These are phyloP conservation scores for Peribatodes rhomboidaria DNA, from an alignment of 2,888 invertebrate genomes.

Conservation along the genomic window DNA sequence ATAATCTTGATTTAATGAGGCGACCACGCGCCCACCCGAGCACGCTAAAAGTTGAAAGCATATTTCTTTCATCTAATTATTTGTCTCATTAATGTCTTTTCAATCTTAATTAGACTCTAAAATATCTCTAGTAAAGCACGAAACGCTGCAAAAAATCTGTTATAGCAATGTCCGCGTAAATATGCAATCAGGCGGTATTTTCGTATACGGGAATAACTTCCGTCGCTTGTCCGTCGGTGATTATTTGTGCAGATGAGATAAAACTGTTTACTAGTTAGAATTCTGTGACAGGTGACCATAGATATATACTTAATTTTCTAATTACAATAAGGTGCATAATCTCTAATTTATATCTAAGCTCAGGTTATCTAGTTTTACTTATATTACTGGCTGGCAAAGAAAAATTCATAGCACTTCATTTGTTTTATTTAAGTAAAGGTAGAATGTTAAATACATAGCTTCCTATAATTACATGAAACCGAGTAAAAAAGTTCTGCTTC, in stretches of 20 bases:
- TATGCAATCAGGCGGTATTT: background rate
- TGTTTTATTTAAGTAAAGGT: background rate
- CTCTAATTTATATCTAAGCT: too few relatives aligned
- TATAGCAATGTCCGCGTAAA: background rate
- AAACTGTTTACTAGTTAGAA: too few relatives aligned
- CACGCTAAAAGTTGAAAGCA: slow-evolving; percentile 58
- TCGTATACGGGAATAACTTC: background rate
- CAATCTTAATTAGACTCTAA: background rate
- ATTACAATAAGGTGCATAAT: too few relatives aligned
- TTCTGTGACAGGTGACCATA: too few relatives aligned
- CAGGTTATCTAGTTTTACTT: too few relatives aligned
- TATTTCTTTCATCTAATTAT: slow-evolving; percentile 10
- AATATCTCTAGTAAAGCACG: background rate
- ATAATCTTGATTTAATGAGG: slow-evolving; percentile 40
- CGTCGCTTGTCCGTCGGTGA: too few relatives aligned
- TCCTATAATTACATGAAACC: too few relatives aligned
- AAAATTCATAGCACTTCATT: background rate
- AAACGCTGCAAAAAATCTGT: background rate
- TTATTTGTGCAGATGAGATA: too few relatives aligned
- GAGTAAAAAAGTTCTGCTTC: too few relatives aligned
- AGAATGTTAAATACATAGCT: too few relatives aligned
- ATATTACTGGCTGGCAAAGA: too few relatives aligned
- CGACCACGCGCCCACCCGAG: slow-evolving; percentile 64
- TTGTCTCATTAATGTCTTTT: background rate
- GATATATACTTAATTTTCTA: too few relatives aligned